Base-by-base conservation (phyloP, 1,140 invertebrate genomes). In the Lepidurus arcticus region DNA sequence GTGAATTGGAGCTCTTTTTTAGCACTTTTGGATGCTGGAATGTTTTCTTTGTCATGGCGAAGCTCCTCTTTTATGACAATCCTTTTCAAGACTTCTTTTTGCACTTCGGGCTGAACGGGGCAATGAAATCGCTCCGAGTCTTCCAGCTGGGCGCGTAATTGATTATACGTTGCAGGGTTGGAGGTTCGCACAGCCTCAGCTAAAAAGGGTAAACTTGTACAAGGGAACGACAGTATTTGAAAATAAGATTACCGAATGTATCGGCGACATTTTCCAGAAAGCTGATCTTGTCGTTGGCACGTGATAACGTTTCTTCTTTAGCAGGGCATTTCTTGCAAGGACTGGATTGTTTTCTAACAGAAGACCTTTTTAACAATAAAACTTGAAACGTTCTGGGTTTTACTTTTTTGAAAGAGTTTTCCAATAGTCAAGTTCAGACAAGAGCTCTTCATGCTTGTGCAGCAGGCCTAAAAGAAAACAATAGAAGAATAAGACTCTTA, bases 131-230 rank as follows among this genome's bases (percentile, higher is more conserved):
- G 8, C 16, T 16, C 53, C 6, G 53, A 16, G 9, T 65, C 53
- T 65, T 65, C 53, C 13, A 65, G 53, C 53, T 65, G 53, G 53
- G 53, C 53, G 9, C 53, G 53, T 65, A 65, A 16, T 21, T 65
- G 9, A 65, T 65, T 13, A 21, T 65, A 65, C n/a, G 16, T 65
- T 11, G 21, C 53, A 16, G n/a, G 3, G 21, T 21, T 65, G 16
- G 13, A 16, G 53, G 13, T 16, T 65, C 53, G 53, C 7, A 65
- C 9, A 7, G 53, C 53, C 53, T 65, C 53, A 21, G 53, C 53
- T 65, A 16, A 65, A 65, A 65, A 34, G 13, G 13, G 21, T 9
- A 65, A 16, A 16, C 9, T 65, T 16, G 53, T 65, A 4, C 34
- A 34, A 34, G 34, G 34, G 3, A 34, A 34, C 34, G 34, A 34